A percentile compares a stretch with the other conserved stretches of the same genome.
These are phyloP conservation scores for Apodemus sylvaticus DNA, from an alignment of 2,113 vertebrate genomes.

Conservation along the genomic window DNA sequence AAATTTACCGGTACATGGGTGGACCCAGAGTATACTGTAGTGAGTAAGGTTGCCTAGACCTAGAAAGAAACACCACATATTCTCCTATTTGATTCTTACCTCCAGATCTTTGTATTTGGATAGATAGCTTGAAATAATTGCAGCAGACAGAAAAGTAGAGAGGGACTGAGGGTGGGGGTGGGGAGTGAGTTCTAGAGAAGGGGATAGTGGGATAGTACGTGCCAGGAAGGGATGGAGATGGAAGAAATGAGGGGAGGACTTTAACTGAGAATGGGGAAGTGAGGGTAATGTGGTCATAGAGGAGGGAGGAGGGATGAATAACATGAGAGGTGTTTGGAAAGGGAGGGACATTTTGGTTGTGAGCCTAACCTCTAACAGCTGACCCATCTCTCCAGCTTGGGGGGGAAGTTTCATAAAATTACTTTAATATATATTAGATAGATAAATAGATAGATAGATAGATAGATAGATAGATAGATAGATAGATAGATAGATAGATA, in stretches of 20 bases:
- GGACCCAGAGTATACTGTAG: background rate
- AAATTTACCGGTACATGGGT: background rate
- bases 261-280: background rate
- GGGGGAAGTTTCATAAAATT: background rate
- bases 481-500: background rate
- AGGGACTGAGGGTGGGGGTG: background rate
- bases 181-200: background rate
- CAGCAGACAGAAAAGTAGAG: background rate
- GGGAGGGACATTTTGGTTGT: background rate
- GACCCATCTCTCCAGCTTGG: too few species aligned
- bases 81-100: background rate
- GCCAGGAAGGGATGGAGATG: background rate
- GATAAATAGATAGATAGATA: background rate
- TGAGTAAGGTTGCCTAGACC: too few species aligned
- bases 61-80: background rate
- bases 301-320: background rate
- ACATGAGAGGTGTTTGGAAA: background rate
- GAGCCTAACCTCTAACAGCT: too few species aligned
- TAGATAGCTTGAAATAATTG: background rate
- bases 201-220: background rate
- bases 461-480: background rate
- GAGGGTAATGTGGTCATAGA: background rate
- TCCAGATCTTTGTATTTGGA: background rate
- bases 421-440: background rate
- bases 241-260: background rate